Evolutionary conservation across 2,113 vertebrate species (phyloP).

Genomic region (Lontra canadensis): DNA sequence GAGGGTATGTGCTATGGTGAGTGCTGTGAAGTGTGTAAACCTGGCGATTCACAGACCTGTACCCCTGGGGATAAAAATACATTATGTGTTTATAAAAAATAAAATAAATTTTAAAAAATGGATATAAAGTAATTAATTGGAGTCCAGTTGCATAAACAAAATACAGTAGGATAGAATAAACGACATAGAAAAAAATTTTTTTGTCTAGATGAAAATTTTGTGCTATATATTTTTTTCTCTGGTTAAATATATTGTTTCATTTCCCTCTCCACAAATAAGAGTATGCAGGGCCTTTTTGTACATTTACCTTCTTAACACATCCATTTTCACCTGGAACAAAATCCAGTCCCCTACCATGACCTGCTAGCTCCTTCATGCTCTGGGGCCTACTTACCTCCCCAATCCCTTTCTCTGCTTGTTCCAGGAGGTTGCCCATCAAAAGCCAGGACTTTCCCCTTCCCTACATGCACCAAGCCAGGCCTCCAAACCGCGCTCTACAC

Average conservation of each 20-base stretch:
- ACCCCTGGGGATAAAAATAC: no score
- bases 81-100: no score
- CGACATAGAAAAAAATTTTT: not conserved
- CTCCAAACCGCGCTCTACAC: not conserved
- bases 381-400: fast-evolving
- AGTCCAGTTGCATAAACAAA: not conserved
- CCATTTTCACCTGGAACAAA: not conserved
- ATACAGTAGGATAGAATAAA: not conserved
- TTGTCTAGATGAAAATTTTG: not conserved
- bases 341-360: not conserved
- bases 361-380: not conserved
- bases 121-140: not conserved
- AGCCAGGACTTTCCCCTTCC: not conserved
- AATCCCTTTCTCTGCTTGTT: not conserved
- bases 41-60: no score
- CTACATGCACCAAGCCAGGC: not conserved
- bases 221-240: not conserved
- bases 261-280: not conserved
- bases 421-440: not conserved
- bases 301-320: not conserved
- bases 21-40: no score
- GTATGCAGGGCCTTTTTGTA: not conserved
- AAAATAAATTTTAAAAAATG: not conserved
- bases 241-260: not conserved
- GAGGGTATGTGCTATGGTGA: no score